These are phyloP conservation scores for Forbesichthys papilliferus DNA, from an alignment of 2,113 vertebrate genomes.

Conservation along the genomic window DNA sequence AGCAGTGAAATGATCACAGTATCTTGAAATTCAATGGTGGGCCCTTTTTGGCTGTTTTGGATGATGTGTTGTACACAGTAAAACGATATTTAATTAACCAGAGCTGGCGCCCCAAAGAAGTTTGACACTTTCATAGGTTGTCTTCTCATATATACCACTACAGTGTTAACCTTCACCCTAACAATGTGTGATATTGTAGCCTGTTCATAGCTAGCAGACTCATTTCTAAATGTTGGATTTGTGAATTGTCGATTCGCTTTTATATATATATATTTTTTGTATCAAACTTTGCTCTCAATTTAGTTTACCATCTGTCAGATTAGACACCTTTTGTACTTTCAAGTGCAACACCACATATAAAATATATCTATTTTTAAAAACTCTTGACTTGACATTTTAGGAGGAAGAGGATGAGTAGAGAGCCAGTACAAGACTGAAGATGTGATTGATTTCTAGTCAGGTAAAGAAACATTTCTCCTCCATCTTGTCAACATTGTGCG, in stretches of 20 bases:
- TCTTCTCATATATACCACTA: constrained; percentile 18
- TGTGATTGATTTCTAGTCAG: constrained; percentile 42
- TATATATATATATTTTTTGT: too few species aligned
- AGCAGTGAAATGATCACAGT: constrained; percentile 8
- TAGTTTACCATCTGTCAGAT: background rate
- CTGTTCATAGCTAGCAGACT: background rate
- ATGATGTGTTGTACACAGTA: constrained; percentile 13
- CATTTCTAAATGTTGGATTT: too few species aligned
- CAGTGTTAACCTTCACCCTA: constrained; percentile 9
- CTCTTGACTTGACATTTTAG: constrained; percentile 28
- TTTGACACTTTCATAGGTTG: constrained; percentile 4
- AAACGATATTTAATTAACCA: constrained; percentile 5
- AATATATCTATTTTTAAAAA: too few species aligned
- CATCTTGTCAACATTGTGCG: background rate
- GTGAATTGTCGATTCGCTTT: too few species aligned
- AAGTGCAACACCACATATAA: too few species aligned
- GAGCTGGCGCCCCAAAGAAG: background rate
- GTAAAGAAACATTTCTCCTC: constrained; percentile 35
- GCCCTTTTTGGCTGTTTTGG: constrained; percentile 8
- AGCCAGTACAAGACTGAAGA: constrained; percentile 5
- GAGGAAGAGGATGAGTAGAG: constrained; percentile 68
- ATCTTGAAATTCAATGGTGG: constrained; percentile 16
- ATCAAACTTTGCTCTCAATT: too few species aligned
- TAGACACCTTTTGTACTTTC: background rate
- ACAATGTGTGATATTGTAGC: constrained; percentile 2